These are phyloP conservation scores for Eptatretus burgeri DNA, from an alignment of 2,113 vertebrate genomes.

Conservation along the genomic window DNA sequence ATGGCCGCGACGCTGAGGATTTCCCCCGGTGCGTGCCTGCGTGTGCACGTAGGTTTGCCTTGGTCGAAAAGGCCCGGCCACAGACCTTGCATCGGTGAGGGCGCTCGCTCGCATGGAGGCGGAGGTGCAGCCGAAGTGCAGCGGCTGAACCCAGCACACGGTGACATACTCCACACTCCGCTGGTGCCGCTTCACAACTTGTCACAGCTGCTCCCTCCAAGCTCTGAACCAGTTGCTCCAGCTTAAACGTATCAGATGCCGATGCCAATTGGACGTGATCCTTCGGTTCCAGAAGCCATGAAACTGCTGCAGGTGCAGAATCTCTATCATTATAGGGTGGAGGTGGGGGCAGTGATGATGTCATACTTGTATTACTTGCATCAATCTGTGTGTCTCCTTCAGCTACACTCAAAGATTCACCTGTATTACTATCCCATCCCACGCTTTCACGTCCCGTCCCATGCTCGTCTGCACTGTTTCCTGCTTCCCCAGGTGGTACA, in stretches of 20 bases:
- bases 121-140: constrained; percentile 93
- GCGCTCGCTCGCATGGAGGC: constrained; percentile 76
- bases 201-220: constrained; percentile 19
- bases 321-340: too few relatives aligned
- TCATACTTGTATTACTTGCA: too few relatives aligned
- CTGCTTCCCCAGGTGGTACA: neutral
- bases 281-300: too few relatives aligned
- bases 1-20: constrained; percentile 37
- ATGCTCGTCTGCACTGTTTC: neutral
- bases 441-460: neutral
- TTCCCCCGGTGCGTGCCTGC: constrained; percentile 62
- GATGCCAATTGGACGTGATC: too few relatives aligned
- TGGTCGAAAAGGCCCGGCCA: constrained; percentile 74
- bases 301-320: too few relatives aligned
- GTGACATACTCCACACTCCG: constrained; percentile 73
- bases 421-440: too few relatives aligned
- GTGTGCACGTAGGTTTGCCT: constrained; percentile 83
- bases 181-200: constrained; percentile 16
- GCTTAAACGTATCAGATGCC: constrained; percentile 47
- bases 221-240: constrained; percentile 82
- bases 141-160: constrained; percentile 77
- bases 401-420: too few relatives aligned
- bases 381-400: too few relatives aligned
- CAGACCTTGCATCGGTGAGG: constrained; percentile 86
- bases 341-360: too few relatives aligned